Evolutionary conservation across 1,140 invertebrate genomes (phyloP), one percentile per base, ranked within the genome.

Genomic region (Chymomyza costata): DNA sequence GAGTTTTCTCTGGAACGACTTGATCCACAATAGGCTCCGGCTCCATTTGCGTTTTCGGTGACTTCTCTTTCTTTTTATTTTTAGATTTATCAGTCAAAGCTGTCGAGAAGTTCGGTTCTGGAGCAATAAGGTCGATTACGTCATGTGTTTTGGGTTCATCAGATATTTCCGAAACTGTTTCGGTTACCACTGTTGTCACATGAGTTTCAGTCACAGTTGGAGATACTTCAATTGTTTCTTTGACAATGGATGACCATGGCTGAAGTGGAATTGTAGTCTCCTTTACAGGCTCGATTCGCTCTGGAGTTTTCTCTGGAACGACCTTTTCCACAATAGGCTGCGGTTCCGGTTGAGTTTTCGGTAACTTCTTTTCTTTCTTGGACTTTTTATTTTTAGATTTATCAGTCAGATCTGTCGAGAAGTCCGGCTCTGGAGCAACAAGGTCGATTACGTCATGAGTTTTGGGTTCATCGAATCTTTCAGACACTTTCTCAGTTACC

Each of bases 211-310:
- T 44, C 13, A 62, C 41, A 5, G 43, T 25, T 28, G 66, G 46
- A n/a, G 60, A 41, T 7, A 31, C 25, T 16, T 55, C 63, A 17
- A 43, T 32, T 25, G 31, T 54, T 49, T 61, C 49, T 0, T 47
- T 46, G 1, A 71, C 68, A 39, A 74, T 55, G 0, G 64, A 64
- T 6, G 70, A 76, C 70, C 70, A 76, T 1, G 56, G 68, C 6
- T 39, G 37, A 6, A 2, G 3, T 28, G 17, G n/a, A n/a, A n/a
- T 3, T 11, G 31, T 5, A 6, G 5, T 11, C 13, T 34, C 31
- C 7, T 3, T 3, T 11, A 11, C 5, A 34, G n/a, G 31, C 3
- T 6, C 25, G n/a, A n/a, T n/a, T 6, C 5, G 10, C 25, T 28
- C 25, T 6, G n/a, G 5, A 6, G 25, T 5, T 28, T 28, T 28